phyloP scores from a whole-genome alignment of 2,797 vertebrate genomes.

The Gymnocypris eckloni region DNA sequence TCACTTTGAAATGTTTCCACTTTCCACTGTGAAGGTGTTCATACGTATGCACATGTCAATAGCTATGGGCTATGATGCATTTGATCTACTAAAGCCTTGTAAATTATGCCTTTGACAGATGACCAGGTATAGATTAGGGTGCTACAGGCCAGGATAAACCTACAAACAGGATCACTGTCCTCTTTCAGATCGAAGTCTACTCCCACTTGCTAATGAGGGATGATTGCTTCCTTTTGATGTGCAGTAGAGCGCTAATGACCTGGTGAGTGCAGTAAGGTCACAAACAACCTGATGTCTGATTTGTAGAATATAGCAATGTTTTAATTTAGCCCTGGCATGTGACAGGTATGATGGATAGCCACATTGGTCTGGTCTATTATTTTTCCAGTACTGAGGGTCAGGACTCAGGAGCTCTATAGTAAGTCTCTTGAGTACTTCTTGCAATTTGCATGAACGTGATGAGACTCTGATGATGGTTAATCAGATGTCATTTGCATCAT shows the following conservation, averaged over 20 bases:
- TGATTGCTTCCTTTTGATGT: slow-evolving; percentile 38
- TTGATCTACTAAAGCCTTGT: slow-evolving; percentile 54
- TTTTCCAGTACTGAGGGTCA: slow-evolving; percentile 35
- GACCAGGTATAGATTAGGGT: slow-evolving; percentile 18
- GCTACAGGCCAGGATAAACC: slow-evolving; percentile 14
- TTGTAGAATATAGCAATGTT: slow-evolving; percentile 22
- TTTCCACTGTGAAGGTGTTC: slow-evolving; percentile 1
- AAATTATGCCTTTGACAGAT: slow-evolving; percentile 50
- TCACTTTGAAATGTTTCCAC: slow-evolving; percentile 40
- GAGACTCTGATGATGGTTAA: slow-evolving; percentile 21
- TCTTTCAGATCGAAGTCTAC: slow-evolving; percentile 32
- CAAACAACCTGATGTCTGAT: slow-evolving; percentile 34
- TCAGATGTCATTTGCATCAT: slow-evolving; percentile 42
- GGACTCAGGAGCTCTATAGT: slow-evolving; percentile 14
- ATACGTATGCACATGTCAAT: neutral
- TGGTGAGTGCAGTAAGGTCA: slow-evolving; percentile 35
- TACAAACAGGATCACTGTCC: slow-evolving; percentile 17
- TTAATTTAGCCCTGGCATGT: slow-evolving; percentile 34
- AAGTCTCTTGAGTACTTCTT: slow-evolving; percentile 22
- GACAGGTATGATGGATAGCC: slow-evolving; percentile 30
- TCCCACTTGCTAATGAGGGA: slow-evolving; percentile 48
- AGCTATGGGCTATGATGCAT: slow-evolving; percentile 36
- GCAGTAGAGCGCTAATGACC: slow-evolving; percentile 46
- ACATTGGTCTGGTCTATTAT: slow-evolving; percentile 32
- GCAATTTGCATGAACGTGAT: slow-evolving; percentile 41